Base-by-base conservation (phyloP, 2,888 invertebrate species). In the Parnassius orleans region DNA sequence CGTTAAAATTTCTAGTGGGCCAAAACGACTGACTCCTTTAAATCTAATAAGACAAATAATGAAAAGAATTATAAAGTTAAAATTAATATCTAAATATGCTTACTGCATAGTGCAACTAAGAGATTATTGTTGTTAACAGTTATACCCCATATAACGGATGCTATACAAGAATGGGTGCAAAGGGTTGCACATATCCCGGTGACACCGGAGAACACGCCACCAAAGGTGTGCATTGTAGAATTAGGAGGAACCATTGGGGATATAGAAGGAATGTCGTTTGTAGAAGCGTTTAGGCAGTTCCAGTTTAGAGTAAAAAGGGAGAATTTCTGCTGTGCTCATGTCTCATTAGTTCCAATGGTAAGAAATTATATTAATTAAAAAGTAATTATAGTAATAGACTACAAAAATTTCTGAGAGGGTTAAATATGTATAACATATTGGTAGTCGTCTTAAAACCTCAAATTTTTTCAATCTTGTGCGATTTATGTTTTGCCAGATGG, bases 211-310 rank as follows among this genome's bases (percentile, higher is more conserved):
- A 92, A 94, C 53, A 93, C 93, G 51, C 92, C 93, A 52, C 95
- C 95, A 2, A 91, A 95, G 92, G 96, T 98, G 0, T 98, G 97
- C 79, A 96, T 97, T 66, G 94, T 98, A 58, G 97, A 99, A 92
- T 93, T 99, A 51, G 99, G 99, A 53, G 99, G 99, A 10, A 99
- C 99, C 0, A 97, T 99, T 69, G 99, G 99, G 60, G 99, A 99
- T 80, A 99, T 99, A 71, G 99, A 99, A 88, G 98, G 99, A 66
- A 99, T 99, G 99, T 98, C 99, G 0, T 99, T 99, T 86, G 97
- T 99, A 1, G 99, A 99, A 87, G 99, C 99, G 5, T 99, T 99
- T 82, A 93, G 99, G 33, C 99, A 99, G 79, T 99, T 99, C 79
- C 98, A 99, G 80, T 98, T 98, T 80, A 93, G 97, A 71, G 98